These are phyloP conservation scores for Philopotamus ludificatus DNA, from an alignment of 1,140 invertebrate genomes.

Conservation along the genomic window DNA sequence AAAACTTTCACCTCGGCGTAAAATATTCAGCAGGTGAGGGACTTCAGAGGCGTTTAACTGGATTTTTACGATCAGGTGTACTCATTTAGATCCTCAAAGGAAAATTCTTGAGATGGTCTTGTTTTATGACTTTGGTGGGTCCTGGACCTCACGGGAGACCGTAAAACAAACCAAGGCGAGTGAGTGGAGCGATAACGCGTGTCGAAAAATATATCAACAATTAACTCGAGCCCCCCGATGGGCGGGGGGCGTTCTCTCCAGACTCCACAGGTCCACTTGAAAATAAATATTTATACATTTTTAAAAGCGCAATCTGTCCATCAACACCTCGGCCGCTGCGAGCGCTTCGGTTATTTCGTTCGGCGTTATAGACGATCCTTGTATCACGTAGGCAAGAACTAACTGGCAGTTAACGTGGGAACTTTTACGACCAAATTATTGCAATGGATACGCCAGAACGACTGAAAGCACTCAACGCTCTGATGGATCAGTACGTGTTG, in stretches of 20 bases:
- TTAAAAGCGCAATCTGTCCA: too few relatives aligned
- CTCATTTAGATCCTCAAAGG: constrained; percentile 24
- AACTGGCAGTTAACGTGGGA: constrained; percentile 26
- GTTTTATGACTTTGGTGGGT: constrained; percentile 19
- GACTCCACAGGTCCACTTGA: too few relatives aligned
- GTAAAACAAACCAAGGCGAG: neutral
- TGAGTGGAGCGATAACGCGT: neutral
- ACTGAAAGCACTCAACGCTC: constrained; percentile 27
- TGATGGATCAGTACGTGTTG: constrained; percentile 28
- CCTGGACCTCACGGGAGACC: constrained; percentile 14
- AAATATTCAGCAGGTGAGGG: neutral
- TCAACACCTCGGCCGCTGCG: neutral
- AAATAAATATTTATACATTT: too few relatives aligned
- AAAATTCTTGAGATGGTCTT: neutral
- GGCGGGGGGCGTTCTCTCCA: too few relatives aligned
- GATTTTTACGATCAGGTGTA: constrained; percentile 31
- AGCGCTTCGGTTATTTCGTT: neutral
- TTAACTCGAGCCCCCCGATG: too few relatives aligned
- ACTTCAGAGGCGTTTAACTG: constrained; percentile 18
- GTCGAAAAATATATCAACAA: too few relatives aligned
- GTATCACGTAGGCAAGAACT: constrained; percentile 25
- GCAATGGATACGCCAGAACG: constrained; percentile 20
- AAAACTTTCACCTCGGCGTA: constrained; percentile 13
- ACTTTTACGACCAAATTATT: constrained; percentile 30
- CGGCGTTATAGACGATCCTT: constrained; percentile 7